Conservation (phyloP, 2,888 invertebrate genomes). For the Noctua janthina region DNA sequence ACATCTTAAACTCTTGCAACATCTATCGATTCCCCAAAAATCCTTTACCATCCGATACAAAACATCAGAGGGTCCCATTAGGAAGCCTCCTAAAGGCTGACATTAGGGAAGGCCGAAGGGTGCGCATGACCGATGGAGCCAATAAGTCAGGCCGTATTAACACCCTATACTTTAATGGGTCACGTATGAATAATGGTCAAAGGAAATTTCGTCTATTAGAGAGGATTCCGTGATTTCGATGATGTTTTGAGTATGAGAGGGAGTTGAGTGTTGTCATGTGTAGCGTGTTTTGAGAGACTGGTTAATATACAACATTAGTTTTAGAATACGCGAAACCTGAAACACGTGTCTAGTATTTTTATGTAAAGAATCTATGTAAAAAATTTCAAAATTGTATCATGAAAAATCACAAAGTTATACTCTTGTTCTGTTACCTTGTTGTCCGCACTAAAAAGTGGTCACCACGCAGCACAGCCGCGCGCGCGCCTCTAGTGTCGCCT, state of each 20-base stretch:
- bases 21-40: slow-evolving; percentile 25
- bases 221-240: slow-evolving; percentile 54
- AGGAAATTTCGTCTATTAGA: slow-evolving; percentile 80
- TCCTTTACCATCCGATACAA: slow-evolving; percentile 39
- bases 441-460: too few species aligned
- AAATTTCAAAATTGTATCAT: too few species aligned
- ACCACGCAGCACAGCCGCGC: too few species aligned
- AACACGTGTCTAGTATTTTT: too few species aligned
- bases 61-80: slow-evolving; percentile 36
- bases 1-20: neutral
- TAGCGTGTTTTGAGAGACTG: neutral
- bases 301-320: too few species aligned
- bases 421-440: too few species aligned
- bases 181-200: slow-evolving; percentile 84
- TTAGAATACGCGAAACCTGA: too few species aligned
- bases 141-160: slow-evolving; percentile 88
- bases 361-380: too few species aligned
- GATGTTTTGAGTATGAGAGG: slow-evolving; percentile 36
- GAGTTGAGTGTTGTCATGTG: slow-evolving; percentile 2
- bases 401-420: too few species aligned
- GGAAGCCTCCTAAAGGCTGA: slow-evolving; percentile 42
- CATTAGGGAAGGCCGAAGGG: slow-evolving; percentile 73
- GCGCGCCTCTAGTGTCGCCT: too few species aligned
- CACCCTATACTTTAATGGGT: slow-evolving; percentile 84
- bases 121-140: slow-evolving; percentile 82